Evolutionary conservation across 2,113 vertebrate species (phyloP).

Genomic region (Suncus etruscus): DNA sequence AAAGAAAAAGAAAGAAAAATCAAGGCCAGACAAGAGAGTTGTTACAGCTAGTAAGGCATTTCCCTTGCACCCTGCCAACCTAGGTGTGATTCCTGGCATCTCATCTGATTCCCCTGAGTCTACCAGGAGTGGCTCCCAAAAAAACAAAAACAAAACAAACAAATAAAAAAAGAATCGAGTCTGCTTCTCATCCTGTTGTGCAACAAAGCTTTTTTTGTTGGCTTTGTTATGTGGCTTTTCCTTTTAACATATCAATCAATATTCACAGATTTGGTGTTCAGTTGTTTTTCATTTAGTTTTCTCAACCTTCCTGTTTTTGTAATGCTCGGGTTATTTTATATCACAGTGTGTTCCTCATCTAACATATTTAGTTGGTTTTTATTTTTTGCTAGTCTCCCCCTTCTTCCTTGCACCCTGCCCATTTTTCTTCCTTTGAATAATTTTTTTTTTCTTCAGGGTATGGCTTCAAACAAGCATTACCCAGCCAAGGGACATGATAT

Average conservation of each 20-base stretch:
- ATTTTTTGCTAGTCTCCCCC: not conserved
- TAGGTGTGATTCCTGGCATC: no score
- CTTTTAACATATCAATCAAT: not conserved
- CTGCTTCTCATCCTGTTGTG: not conserved
- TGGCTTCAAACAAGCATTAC: not conserved
- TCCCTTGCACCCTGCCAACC: no score
- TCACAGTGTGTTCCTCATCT: not conserved
- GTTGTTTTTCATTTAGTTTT: constrained; percentile 19
- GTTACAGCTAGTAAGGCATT: no score
- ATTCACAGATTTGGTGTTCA: not conserved
- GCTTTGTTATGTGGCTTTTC: not conserved
- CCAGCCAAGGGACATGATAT: not conserved
- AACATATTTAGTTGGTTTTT: not conserved
- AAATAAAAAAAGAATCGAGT: constrained; percentile 28
- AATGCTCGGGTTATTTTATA: not conserved
- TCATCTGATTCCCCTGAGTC: no score
- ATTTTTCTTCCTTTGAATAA: constrained; percentile 25
- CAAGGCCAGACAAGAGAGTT: no score
- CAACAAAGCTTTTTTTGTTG: not conserved
- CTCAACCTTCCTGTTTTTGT: constrained; percentile 23
- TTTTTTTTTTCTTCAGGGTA: constrained; percentile 10
- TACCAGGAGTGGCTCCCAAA: no score
- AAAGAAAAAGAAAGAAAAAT: no score
- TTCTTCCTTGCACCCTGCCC: not conserved
- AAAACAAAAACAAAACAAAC: no score